Conservation (phyloP, 2,888 invertebrate genomes). For the Dryomyza anilis region DNA sequence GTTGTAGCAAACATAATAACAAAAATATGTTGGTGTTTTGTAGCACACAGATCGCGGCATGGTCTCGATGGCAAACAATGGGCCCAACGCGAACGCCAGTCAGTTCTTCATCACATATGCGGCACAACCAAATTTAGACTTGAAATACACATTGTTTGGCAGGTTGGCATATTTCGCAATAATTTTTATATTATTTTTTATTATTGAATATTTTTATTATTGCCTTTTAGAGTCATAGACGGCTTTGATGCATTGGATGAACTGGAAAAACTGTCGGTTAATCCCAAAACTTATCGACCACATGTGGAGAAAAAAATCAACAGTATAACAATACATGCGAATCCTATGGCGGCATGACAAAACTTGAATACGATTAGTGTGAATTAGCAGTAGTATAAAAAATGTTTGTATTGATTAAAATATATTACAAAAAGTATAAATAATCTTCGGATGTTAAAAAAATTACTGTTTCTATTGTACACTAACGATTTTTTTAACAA, state of each 20-base stretch:
- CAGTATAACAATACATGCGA: constrained; percentile 94
- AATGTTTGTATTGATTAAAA: no score
- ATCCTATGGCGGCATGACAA: constrained; percentile 98
- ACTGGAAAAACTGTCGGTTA: constrained; percentile 91
- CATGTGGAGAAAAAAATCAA: constrained; percentile 85
- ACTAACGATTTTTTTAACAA: no score
- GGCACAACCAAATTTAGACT: constrained; percentile 92
- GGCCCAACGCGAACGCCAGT: constrained; percentile 95
- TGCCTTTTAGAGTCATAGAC: constrained; percentile 94
- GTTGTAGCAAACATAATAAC: no score
- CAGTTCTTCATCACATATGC: constrained; percentile 97
- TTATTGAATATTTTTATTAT: background rate
- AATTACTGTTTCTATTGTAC: no score
- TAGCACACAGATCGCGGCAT: constrained; percentile 82
- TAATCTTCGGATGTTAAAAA: no score
- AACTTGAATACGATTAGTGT: no score
- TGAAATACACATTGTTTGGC: constrained; percentile 97
- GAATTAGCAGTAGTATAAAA: no score
- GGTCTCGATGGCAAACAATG: constrained; percentile 98
- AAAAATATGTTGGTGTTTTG: no score
- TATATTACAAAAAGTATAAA: no score
- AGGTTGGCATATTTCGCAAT: constrained; percentile 67
- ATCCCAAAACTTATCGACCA: constrained; percentile 91
- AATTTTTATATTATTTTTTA: background rate
- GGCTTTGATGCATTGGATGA: constrained; percentile 96